Percentiles rank a stretch among this genome's conserved stretches.
These are phyloP conservation scores for Clarias fuscus DNA, from an alignment of 2,797 vertebrate genomes.

Conservation along the genomic window DNA sequence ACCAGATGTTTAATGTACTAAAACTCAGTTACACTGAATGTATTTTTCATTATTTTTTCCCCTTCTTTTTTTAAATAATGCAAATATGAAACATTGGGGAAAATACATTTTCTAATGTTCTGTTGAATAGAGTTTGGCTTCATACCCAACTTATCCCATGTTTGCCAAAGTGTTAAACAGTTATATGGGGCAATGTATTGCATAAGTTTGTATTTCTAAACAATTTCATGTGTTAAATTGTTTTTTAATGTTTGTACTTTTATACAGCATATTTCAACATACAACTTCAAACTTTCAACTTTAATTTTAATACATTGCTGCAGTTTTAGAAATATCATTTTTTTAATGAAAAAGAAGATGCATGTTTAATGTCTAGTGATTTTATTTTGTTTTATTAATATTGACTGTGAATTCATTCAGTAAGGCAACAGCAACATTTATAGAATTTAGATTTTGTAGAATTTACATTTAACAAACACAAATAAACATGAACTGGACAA, in stretches of 20 bases:
- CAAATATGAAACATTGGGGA: background rate
- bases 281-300: no score
- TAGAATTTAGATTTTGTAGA: background rate
- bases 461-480: slow-evolving; percentile 5
- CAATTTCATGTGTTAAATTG: background rate
- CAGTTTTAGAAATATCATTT: background rate
- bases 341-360: background rate
- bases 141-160: background rate
- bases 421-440: slow-evolving; percentile 3
- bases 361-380: background rate
- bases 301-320: background rate
- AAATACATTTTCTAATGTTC: background rate
- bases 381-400: slow-evolving; percentile 7
- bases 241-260: background rate
- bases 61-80: background rate
- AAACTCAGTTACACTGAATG: background rate
- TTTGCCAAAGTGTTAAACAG: background rate
- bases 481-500: background rate
- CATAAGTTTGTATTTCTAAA: background rate
- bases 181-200: background rate
- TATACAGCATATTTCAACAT: background rate
- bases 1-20: background rate
- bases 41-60: background rate
- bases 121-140: background rate
- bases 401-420: background rate